phyloP scores from a whole-genome alignment of 2,797 vertebrate species.

The Pitangus sulphuratus region DNA sequence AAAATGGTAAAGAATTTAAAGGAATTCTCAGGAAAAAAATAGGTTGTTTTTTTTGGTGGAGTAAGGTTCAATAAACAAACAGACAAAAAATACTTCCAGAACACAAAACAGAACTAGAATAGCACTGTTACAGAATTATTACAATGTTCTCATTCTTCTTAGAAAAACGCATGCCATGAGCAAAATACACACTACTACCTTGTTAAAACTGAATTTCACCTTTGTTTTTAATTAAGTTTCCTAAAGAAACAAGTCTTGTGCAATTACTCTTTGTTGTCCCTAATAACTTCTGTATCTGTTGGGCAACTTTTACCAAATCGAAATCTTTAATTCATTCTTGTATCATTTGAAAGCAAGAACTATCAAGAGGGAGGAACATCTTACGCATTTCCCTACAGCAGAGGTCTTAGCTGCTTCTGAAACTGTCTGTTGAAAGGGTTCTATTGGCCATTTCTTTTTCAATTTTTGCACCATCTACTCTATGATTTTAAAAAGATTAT shows the following conservation, averaged over 20 bases:
- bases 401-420: not conserved
- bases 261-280: not conserved
- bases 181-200: not conserved
- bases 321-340: not conserved
- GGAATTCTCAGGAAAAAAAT: not conserved
- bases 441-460: not conserved
- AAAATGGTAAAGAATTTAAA: not conserved
- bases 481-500: not conserved
- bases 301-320: not conserved
- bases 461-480: not conserved
- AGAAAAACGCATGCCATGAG: not conserved
- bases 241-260: not conserved
- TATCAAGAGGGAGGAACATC: not conserved
- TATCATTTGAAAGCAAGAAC: not conserved
- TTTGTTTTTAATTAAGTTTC: not conserved
- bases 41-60: not conserved
- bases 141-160: not conserved
- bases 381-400: accelerated
- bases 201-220: not conserved
- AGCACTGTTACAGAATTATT: not conserved
- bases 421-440: not conserved
- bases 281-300: not conserved
- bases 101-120: not conserved
- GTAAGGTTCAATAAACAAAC: not conserved
- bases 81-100: not conserved